Evolutionary conservation across 2,888 invertebrate species (phyloP), one percentile per base, ranked within the genome.

Genomic region (Coelopa pilipes): DNA sequence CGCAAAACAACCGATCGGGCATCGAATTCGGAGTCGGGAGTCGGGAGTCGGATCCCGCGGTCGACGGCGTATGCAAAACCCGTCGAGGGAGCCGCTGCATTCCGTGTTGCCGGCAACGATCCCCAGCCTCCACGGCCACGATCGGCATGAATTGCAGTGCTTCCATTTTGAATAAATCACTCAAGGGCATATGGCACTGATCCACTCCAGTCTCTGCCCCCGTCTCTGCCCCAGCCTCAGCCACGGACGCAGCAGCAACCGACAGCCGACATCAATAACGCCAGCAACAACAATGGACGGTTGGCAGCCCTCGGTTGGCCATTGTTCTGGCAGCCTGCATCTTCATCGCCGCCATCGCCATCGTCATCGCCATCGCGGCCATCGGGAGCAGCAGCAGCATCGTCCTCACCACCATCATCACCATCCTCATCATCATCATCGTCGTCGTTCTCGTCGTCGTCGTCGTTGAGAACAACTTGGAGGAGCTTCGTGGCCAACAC

Each of bases 131-230:
- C 78, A 77, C 75, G 81, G 80, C 77, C 82, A 82, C 82, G 80
- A 82, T 78, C 82, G 74, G 79, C 78, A 69, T 65, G 21, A 66
- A 65, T 34, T 72, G 59, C 49, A 77, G 76, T 75, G 76, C 77
- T 75, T 76, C 75, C 77, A 78, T 76, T 81, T 80, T 77, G 77
- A 78, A 81, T 78, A 82, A 74, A 83, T 72, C 83, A 81, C 82
- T 83, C 76, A 79, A 81, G 84, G 82, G 83, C 84, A 83, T 75
- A 45, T 75, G 53, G 34, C 49, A 62, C 70, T 60, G 60, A 69
- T 34, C 24, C 21, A 59, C 15, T n/a, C 34, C 34, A 34, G 34
- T 7, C 34, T 34, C 34, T 2, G n/a, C n/a, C n/a, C n/a, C 46
- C 57, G 55, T 47, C 57, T 15, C 13, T 55, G 53, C 57, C 62